phyloP scores from a whole-genome alignment of 2,888 invertebrate species.

The Periphyllus acericola region DNA sequence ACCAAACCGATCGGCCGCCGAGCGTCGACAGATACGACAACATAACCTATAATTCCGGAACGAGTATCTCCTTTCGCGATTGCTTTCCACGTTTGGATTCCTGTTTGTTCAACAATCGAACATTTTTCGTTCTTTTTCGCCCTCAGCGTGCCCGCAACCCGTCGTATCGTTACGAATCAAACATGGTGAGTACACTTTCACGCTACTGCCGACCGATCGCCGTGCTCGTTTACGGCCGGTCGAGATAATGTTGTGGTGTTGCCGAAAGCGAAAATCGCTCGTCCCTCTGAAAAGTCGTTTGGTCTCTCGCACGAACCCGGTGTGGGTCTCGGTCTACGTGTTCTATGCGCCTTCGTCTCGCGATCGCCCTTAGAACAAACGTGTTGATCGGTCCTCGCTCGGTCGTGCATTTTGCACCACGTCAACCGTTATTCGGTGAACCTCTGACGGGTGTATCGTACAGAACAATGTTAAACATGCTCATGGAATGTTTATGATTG shows the following conservation, averaged over 20 bases:
- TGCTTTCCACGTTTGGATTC: slow-evolving; percentile 33
- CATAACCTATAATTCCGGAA: slow-evolving; percentile 35
- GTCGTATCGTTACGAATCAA: not conserved
- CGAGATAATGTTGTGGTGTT: too few relatives aligned
- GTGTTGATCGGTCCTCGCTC: not conserved
- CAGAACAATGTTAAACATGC: too few relatives aligned
- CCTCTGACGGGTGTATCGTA: too few relatives aligned
- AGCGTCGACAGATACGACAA: not conserved
- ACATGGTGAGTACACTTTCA: slow-evolving; percentile 27
- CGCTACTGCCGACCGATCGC: too few relatives aligned
- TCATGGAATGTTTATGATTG: too few relatives aligned
- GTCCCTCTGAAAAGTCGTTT: not conserved
- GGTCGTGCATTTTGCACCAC: not conserved
- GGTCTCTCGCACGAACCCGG: not conserved
- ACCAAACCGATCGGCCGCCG: not conserved
- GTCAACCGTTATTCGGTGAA: too few relatives aligned
- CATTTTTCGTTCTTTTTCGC: not conserved
- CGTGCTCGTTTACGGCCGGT: not conserved
- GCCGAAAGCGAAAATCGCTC: too few relatives aligned
- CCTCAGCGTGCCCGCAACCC: not conserved
- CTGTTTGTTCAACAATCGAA: not conserved
- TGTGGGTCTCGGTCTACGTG: not conserved
- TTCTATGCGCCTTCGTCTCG: not conserved
- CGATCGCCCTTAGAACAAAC: not conserved
- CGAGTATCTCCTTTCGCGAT: not conserved